Conservation (phyloP, 2,113 vertebrate species). For the Prunella fulvescens region DNA sequence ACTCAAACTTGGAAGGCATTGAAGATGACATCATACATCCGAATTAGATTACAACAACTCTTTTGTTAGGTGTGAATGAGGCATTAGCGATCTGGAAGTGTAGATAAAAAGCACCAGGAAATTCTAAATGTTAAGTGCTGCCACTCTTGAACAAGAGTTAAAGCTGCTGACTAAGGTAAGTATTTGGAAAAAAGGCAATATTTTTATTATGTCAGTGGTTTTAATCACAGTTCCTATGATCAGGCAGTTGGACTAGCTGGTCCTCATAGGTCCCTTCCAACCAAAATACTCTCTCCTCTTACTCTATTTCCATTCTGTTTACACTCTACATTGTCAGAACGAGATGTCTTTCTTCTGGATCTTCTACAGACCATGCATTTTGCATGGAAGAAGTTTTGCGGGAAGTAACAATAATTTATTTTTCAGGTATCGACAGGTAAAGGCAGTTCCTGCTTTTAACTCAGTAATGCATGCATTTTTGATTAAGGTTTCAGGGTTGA, state of each 20-base stretch:
- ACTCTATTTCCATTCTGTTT: not conserved
- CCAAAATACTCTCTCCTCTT: not conserved
- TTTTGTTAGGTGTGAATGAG: slow-evolving; percentile 39
- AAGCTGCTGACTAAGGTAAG: not conserved
- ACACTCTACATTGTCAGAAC: not conserved
- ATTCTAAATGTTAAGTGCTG: not conserved
- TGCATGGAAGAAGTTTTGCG: not conserved
- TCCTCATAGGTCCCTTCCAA: not conserved
- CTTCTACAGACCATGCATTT: not conserved
- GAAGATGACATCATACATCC: slow-evolving; percentile 17
- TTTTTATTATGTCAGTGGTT: not conserved
- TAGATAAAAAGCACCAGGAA: slow-evolving; percentile 10
- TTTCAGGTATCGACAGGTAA: not conserved
- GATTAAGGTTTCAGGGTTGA: not conserved
- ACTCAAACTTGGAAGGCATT: not conserved
- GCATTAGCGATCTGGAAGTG: not conserved
- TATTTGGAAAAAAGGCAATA: not conserved
- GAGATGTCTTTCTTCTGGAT: not conserved
- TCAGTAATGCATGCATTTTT: not conserved
- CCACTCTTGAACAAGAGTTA: not conserved
- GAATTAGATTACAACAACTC: not conserved
- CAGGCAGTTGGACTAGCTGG: not conserved
- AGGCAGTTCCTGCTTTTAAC: not conserved
- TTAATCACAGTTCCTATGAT: not conserved
- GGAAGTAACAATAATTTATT: not conserved